Evolutionary conservation across 2,888 invertebrate species (phyloP), one percentile per base, ranked within the genome.

Genomic region (Oegoconia quadripuncta): DNA sequence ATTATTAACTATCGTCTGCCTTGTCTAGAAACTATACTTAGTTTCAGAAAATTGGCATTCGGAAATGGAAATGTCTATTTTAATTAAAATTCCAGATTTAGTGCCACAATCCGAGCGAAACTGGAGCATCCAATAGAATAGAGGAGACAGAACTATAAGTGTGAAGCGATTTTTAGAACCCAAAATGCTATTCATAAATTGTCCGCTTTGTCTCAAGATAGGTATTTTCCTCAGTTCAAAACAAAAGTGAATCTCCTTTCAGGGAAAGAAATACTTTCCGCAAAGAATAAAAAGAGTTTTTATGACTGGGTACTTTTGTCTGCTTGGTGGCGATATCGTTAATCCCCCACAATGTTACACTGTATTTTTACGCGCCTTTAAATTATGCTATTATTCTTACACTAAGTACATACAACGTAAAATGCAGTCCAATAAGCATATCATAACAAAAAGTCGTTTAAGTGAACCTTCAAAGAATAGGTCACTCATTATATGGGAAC

Each of bases 401-500:
- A 14, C 30, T 16, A 36, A 37, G 34, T 18, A 41, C 26, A 26
- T 17, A 28, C 9, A 23, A 48, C 35, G 39, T 39, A 55, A 50
- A 50, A 48, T 22, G 15, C 31, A 36, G 23, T 39, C 25, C 34
- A 39, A 39, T 34, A 34, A 39, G 37, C 32, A 34, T 31, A 37
- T 37, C 35, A 31, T 31, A 42, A 48, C 44, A 56, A 54, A 52
- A 59, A 57, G 48, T 50, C 37, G 46, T 70, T 66, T 65, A 50
- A 64, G 64, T 56, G 63, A 66, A 60, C 65, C 66, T 73, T 74
- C 64, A 54, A 60, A 59, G 63, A 70, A 72, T 70, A 59, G 65
- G 68, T 64, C 67, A 57, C 68, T 62, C 61, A 67, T 74, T 74
- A 65, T 49, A 48, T 42, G 64, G n/a, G n/a, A 60, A 70, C 73